Evolutionary conservation across 2,797 vertebrate genomes (phyloP).

Genomic region (Diceros bicornis): DNA sequence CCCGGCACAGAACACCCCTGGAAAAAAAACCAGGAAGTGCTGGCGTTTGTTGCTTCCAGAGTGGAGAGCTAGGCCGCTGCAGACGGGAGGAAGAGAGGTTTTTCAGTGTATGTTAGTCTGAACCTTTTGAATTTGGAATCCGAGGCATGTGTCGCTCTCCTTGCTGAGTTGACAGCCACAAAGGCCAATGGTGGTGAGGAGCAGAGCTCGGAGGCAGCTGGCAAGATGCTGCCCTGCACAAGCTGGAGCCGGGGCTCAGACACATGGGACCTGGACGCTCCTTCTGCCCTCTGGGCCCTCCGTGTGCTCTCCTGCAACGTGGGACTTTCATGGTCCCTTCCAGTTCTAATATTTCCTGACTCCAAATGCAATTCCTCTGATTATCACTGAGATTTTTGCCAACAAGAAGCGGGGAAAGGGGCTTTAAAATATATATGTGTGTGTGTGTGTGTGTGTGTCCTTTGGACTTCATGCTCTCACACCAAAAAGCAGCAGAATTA

Average conservation of each 20-base stretch:
- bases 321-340: background rate
- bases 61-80: background rate
- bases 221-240: accelerated
- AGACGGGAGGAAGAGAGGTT: accelerated
- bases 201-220: background rate
- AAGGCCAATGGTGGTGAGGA: accelerated
- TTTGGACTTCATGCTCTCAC: background rate
- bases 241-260: background rate
- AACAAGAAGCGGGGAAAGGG: background rate
- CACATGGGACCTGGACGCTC: background rate
- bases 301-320: background rate
- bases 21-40: background rate
- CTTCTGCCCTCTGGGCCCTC: background rate
- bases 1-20: background rate
- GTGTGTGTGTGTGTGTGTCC: background rate
- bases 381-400: background rate
- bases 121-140: background rate
- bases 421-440: background rate
- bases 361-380: background rate
- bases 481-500: background rate
- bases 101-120: background rate
- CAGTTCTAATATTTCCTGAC: too few species aligned
- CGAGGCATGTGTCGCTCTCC: background rate
- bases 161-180: background rate
- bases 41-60: background rate